These are phyloP conservation scores for Zoanthus solanderi DNA, from an alignment of 92 coral and sea anemone species.

Conservation along the genomic window DNA sequence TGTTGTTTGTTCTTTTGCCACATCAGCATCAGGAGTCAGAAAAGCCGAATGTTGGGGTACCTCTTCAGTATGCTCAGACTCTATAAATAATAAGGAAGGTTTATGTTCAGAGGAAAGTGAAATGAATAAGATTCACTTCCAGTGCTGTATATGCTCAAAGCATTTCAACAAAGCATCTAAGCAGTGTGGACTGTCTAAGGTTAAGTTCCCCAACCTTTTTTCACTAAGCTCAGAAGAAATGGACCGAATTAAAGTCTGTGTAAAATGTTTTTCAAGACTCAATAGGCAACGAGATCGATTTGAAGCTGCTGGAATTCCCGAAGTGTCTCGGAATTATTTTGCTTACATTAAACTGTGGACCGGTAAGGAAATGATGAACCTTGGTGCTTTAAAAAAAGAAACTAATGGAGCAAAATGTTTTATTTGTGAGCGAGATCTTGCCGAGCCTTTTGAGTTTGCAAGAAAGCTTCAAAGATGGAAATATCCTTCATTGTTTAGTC, in stretches of 20 bases:
- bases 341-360: conserved; percentile 83
- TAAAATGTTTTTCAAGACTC: conserved; percentile 73
- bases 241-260: conserved; percentile 76
- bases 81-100: background rate
- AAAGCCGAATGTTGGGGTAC: background rate
- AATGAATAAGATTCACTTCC: background rate
- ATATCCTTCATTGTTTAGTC: conserved; percentile 72
- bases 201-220: conserved; percentile 77
- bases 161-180: conserved; percentile 56
- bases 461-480: conserved; percentile 69
- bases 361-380: conserved; percentile 51
- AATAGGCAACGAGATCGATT: conserved; percentile 79
- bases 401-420: conserved; percentile 51
- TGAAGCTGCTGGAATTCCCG: conserved; percentile 74
- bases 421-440: conserved; percentile 74
- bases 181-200: conserved; percentile 71
- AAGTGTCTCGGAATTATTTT: conserved; percentile 78
- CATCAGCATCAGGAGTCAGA: background rate
- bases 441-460: conserved; percentile 42
- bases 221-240: conserved; percentile 61
- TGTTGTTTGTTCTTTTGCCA: background rate
- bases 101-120: conserved; percentile 15
- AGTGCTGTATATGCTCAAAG: conserved; percentile 77
- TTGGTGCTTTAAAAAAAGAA: conserved; percentile 23
- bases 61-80: background rate